Conservation (phyloP, 1,140 invertebrate species). For the Drosophila lini region DNA sequence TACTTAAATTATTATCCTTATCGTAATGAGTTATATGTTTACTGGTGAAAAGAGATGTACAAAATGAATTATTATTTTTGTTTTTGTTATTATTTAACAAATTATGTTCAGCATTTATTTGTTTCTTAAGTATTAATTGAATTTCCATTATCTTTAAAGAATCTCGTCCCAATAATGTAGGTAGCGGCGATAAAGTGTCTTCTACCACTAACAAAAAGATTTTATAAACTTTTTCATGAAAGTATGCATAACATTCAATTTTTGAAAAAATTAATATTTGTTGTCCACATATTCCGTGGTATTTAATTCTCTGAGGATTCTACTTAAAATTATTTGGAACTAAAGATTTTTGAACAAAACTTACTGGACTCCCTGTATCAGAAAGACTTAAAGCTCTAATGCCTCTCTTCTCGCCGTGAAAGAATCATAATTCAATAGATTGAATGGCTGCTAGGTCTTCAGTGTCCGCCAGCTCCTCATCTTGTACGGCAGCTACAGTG, state of each 20-base stretch:
- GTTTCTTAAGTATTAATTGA: not conserved
- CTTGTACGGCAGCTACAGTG: not conserved
- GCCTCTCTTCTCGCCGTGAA: not conserved
- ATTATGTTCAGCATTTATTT: too few relatives aligned
- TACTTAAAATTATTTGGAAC: not conserved
- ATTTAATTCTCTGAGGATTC: not conserved
- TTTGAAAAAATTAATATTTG: not conserved
- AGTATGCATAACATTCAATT: not conserved
- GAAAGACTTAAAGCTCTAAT: not conserved
- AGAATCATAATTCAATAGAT: not conserved
- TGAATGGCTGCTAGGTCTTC: not conserved
- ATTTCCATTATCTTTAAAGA: not conserved
- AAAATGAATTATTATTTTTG: too few relatives aligned
- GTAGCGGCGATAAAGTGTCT: not conserved
- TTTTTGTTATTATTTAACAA: too few relatives aligned
- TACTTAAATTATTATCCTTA: too few relatives aligned
- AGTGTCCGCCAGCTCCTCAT: not conserved
- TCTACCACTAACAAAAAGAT: not conserved
- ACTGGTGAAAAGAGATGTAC: too few relatives aligned
- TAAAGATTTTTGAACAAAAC: slow-evolving; percentile 8
- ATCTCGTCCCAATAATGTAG: not conserved
- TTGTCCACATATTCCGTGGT: not conserved
- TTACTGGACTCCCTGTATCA: not conserved
- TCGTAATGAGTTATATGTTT: too few relatives aligned
- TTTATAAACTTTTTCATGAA: not conserved